These are phyloP conservation scores for Tolypeutes matacus DNA, from an alignment of 2,797 vertebrate genomes.

Conservation along the genomic window DNA sequence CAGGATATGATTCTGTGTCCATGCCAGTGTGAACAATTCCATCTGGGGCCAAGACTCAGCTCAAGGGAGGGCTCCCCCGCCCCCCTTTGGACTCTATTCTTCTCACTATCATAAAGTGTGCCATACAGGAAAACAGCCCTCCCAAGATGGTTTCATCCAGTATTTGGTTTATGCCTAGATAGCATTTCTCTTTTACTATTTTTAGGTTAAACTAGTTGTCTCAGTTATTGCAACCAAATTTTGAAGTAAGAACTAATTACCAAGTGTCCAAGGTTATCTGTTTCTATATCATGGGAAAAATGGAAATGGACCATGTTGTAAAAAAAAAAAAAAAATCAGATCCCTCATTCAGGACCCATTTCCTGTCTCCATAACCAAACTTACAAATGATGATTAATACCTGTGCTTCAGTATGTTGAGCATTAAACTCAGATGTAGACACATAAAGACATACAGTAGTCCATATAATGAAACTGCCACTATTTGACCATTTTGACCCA, in stretches of 20 bases:
- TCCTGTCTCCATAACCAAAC: background rate
- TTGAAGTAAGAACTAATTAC: conserved; percentile 55
- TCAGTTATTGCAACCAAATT: conserved; percentile 46
- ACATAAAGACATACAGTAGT: background rate
- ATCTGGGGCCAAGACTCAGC: background rate
- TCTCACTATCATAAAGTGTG: background rate
- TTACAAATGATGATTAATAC: background rate
- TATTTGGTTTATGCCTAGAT: background rate
- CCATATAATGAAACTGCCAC: background rate
- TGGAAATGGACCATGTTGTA: conserved; percentile 1
- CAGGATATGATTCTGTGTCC: accelerated
- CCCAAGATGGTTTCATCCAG: too few relatives aligned
- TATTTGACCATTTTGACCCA: background rate
- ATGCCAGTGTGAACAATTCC: background rate
- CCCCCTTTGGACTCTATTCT: accelerated
- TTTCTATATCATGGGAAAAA: conserved; percentile 53
- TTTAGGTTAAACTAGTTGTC: conserved; percentile 25
- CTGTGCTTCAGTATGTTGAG: background rate
- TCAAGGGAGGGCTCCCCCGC: background rate
- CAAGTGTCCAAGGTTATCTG: background rate
- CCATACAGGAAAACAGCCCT: background rate
- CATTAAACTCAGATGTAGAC: background rate
- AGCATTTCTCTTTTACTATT: background rate
- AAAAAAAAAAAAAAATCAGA: background rate
- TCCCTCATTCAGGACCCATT: background rate